Evolutionary conservation across 1,140 invertebrate genomes (phyloP).

Genomic region (Ceratoteleas bidentatus): DNA sequence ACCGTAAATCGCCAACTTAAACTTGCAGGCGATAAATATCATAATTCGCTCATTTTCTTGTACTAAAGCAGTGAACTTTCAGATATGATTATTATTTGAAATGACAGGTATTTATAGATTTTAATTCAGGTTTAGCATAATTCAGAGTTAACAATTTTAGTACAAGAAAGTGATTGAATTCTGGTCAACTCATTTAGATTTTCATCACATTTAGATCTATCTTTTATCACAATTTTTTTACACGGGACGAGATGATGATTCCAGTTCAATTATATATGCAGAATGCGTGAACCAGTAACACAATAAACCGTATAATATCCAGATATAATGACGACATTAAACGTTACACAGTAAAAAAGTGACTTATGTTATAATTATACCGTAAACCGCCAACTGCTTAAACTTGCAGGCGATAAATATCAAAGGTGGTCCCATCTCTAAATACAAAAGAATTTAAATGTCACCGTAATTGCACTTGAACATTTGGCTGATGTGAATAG

Average conservation of each 20-base stretch:
- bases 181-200: too few relatives aligned
- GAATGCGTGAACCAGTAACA: slow-evolving; percentile 22
- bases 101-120: too few relatives aligned
- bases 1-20: slow-evolving; percentile 60
- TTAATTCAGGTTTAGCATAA: too few relatives aligned
- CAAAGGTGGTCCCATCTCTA: slow-evolving; percentile 40
- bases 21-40: slow-evolving; percentile 63
- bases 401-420: slow-evolving; percentile 63
- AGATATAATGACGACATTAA: slow-evolving; percentile 59
- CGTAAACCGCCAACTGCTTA: slow-evolving; percentile 61
- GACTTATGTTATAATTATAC: slow-evolving; percentile 62
- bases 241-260: not conserved
- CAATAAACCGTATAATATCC: slow-evolving; percentile 48
- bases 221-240: too few relatives aligned
- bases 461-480: slow-evolving; percentile 56
- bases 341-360: slow-evolving; percentile 40
- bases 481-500: slow-evolving; percentile 45
- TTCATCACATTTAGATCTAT: too few relatives aligned
- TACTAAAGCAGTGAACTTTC: too few relatives aligned
- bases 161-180: too few relatives aligned
- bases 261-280: slow-evolving; percentile 42
- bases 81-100: too few relatives aligned
- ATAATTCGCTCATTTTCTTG: too few relatives aligned
- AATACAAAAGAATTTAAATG: slow-evolving; percentile 56
- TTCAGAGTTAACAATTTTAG: too few relatives aligned